Percentiles rank a stretch among this genome's conserved stretches.
phyloP scores from a whole-genome alignment of 2,113 vertebrate species.

The Nematolebias whitei region DNA sequence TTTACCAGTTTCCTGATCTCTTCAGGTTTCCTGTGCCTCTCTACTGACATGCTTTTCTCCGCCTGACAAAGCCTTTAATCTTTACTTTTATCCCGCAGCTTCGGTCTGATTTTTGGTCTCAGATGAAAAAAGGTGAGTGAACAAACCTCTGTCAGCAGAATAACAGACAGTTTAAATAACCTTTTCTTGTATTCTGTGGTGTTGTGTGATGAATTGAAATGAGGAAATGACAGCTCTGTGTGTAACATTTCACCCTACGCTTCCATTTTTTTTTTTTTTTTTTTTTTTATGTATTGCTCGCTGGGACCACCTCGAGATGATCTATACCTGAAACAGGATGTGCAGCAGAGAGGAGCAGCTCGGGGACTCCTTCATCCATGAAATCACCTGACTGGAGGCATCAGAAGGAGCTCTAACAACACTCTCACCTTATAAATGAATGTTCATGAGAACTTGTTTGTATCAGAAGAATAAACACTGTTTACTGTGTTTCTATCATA shows the following conservation, averaged over 20 bases:
- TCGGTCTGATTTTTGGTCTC: slow-evolving; percentile 11
- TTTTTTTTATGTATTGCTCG: slow-evolving; percentile 19
- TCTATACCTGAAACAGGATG: slow-evolving; percentile 54
- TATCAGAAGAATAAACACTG: background rate
- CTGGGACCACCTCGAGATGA: slow-evolving; percentile 54
- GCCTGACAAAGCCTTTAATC: slow-evolving; percentile 27
- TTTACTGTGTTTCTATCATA: background rate
- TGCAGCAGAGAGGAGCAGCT: slow-evolving; percentile 43
- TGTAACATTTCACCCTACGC: slow-evolving; percentile 60
- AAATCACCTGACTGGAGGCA: slow-evolving; percentile 47
- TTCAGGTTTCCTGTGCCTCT: slow-evolving; percentile 2
- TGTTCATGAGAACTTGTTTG: background rate
- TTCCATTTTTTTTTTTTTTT: slow-evolving; percentile 53
- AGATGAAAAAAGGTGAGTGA: slow-evolving; percentile 63
- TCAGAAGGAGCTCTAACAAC: slow-evolving; percentile 28
- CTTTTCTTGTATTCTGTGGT: background rate
- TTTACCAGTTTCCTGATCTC: background rate
- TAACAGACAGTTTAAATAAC: background rate
- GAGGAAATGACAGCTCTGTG: slow-evolving; percentile 10
- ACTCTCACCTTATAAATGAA: slow-evolving; percentile 13
- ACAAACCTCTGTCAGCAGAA: slow-evolving; percentile 80
- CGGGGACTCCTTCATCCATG: slow-evolving; percentile 26
- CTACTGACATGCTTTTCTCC: slow-evolving; percentile 2
- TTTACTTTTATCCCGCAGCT: slow-evolving; percentile 26
- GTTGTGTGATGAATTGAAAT: slow-evolving; percentile 10